phyloP scores from a whole-genome alignment of 2,888 invertebrate species.

The Protophormia terraenovae region DNA sequence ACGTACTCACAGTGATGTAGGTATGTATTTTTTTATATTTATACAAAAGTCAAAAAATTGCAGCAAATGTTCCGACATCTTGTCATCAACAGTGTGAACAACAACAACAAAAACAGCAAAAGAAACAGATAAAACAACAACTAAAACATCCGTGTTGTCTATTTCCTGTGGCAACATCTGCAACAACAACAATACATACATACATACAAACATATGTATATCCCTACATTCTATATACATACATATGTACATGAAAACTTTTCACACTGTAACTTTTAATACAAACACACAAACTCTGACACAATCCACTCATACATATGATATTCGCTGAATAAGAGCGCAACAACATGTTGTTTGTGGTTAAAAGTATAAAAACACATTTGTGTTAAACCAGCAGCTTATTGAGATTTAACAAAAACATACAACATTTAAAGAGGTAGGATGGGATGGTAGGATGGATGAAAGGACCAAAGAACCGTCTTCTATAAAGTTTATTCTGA shows the following conservation, averaged over 20 bases:
- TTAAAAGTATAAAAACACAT: slow-evolving; percentile 25
- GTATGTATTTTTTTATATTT: too few species aligned
- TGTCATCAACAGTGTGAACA: slow-evolving; percentile 43
- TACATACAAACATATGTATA: too few species aligned
- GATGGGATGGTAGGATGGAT: neutral
- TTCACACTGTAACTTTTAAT: neutral
- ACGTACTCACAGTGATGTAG: neutral
- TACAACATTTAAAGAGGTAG: neutral
- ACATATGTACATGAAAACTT: neutral
- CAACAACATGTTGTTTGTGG: slow-evolving; percentile 4
- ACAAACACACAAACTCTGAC: neutral
- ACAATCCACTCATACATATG: neutral
- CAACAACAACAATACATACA: slow-evolving; percentile 1
- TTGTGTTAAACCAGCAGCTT: neutral
- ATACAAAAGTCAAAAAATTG: slow-evolving; percentile 27
- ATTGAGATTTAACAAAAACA: neutral
- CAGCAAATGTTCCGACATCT: slow-evolving; percentile 43
- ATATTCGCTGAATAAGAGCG: neutral
- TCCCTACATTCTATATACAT: too few species aligned
- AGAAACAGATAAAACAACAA: slow-evolving; percentile 2
- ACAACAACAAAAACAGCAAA: slow-evolving; percentile 24
- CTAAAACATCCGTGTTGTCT: slow-evolving; percentile 33
- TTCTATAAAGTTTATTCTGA: neutral
- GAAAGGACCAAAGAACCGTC: neutral
- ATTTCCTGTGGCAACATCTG: slow-evolving; percentile 47